These are phyloP conservation scores for Daboia siamensis DNA, from an alignment of 2,113 vertebrate genomes.

Conservation along the genomic window DNA sequence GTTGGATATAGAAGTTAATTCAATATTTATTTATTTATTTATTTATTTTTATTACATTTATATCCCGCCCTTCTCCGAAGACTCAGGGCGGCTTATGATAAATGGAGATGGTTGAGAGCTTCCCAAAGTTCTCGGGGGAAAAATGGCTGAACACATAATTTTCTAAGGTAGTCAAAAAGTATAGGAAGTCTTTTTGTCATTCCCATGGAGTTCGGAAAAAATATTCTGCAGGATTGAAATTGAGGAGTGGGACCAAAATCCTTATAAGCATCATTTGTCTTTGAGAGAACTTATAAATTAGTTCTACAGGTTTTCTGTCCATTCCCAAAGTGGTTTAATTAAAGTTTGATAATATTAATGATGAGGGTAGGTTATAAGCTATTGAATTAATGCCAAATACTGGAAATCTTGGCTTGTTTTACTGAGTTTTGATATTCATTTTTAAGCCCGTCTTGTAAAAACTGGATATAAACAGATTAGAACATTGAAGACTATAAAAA, in stretches of 20 bases:
- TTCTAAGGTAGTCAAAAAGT: not conserved
- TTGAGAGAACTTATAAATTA: not conserved
- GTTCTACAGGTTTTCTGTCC: not conserved
- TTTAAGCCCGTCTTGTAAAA: not conserved
- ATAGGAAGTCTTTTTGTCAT: not conserved
- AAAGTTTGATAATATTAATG: not conserved
- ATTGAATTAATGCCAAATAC: not conserved
- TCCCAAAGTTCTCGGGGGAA: not conserved
- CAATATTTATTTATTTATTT: too few relatives aligned
- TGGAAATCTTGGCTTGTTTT: too few relatives aligned
- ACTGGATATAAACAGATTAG: not conserved
- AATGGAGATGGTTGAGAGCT: not conserved
- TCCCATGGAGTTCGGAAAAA: not conserved
- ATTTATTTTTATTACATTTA: too few relatives aligned
- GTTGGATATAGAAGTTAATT: not conserved
- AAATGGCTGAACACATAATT: not conserved
- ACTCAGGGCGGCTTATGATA: too few relatives aligned
- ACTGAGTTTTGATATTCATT: not conserved
- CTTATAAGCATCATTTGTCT: not conserved
- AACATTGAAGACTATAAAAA: not conserved
- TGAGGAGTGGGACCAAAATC: not conserved
- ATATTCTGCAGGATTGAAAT: not conserved
- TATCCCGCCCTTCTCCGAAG: too few relatives aligned
- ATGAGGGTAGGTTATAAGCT: not conserved
- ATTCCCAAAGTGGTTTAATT: not conserved